A percentile compares a stretch with the other conserved stretches of the same genome.
Conservation (phyloP, 1,140 invertebrate genomes). For the Danaus plexippus region DNA sequence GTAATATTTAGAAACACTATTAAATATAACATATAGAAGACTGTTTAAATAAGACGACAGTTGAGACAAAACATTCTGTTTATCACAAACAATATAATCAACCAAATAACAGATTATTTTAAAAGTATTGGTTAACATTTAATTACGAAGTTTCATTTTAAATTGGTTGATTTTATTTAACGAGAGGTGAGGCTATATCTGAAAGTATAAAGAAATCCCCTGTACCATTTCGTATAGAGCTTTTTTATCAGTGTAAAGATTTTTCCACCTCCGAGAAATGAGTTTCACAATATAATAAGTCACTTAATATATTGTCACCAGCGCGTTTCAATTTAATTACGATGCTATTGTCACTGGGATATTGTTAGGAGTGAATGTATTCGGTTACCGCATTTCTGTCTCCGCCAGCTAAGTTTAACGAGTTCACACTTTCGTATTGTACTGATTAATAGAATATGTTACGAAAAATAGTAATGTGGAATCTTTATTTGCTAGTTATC, state of each 20-base stretch:
- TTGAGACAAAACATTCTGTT: no score
- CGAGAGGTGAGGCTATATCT: no score
- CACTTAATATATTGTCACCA: conserved; percentile 63
- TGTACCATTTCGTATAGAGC: no score
- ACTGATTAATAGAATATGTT: background rate
- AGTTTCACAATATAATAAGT: conserved; percentile 64
- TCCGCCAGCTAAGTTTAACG: conserved; percentile 14
- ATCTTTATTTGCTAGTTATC: background rate
- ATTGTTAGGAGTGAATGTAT: conserved; percentile 61
- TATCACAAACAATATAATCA: no score
- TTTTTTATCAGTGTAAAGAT: conserved; percentile 25
- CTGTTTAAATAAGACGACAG: no score
- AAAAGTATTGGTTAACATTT: no score
- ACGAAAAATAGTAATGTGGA: background rate
- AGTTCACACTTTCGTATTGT: background rate
- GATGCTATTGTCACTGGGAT: conserved; percentile 62
- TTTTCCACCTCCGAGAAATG: conserved; percentile 45
- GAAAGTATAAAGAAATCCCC: no score
- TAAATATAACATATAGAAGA: no score
- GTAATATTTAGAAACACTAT: no score
- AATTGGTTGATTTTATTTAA: no score
- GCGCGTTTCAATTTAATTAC: conserved; percentile 62
- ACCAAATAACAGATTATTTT: no score
- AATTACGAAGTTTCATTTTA: no score
- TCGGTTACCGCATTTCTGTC: conserved; percentile 41